phyloP scores from a whole-genome alignment of 2,797 vertebrate species.

The Premnoplex brunnescens region DNA sequence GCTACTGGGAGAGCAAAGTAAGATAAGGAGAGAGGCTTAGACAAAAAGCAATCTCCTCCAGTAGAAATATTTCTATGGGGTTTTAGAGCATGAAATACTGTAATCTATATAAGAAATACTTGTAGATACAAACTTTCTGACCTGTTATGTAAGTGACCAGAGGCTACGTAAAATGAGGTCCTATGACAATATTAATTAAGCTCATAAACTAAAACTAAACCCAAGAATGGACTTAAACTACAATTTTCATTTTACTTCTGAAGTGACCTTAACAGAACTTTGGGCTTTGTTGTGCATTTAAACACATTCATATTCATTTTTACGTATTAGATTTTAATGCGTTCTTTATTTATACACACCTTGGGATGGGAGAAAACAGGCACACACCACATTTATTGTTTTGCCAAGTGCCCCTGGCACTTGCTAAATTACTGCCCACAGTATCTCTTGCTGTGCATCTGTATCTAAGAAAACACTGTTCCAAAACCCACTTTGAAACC shows the following conservation, averaged over 20 bases:
- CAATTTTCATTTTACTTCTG: neutral
- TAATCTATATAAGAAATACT: neutral
- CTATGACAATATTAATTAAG: neutral
- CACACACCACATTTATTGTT: neutral
- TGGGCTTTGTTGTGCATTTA: neutral
- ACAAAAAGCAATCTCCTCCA: neutral
- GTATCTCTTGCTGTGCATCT: fast-evolving
- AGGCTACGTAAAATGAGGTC: neutral
- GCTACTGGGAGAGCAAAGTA: neutral
- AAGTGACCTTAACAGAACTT: neutral
- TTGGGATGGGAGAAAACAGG: neutral
- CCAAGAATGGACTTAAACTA: neutral
- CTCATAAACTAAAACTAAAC: neutral
- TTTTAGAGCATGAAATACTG: neutral
- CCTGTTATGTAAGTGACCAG: neutral
- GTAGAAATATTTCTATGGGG: neutral
- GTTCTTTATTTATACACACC: neutral
- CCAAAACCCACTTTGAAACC: neutral
- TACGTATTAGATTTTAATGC: neutral
- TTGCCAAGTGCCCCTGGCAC: neutral
- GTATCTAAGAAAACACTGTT: neutral
- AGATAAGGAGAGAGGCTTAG: neutral
- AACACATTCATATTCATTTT: neutral
- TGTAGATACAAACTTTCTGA: neutral
- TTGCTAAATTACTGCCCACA: neutral